phyloP scores from a whole-genome alignment of 2,113 vertebrate species.

The Lontra canadensis region DNA sequence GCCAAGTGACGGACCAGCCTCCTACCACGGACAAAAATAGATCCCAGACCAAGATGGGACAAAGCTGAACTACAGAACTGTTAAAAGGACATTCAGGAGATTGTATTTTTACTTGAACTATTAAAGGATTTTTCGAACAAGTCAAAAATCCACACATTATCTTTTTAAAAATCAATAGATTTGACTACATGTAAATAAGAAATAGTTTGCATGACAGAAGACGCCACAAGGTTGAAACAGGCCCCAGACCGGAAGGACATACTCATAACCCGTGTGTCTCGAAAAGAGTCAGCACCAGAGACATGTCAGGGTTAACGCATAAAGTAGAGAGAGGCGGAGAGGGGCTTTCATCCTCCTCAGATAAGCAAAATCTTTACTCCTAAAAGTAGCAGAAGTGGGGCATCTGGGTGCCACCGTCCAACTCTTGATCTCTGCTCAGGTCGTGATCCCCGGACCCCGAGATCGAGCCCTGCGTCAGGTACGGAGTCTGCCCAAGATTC shows the following conservation, averaged over 20 bases:
- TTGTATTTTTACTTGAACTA: neutral
- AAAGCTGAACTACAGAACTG: neutral
- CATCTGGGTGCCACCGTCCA: neutral
- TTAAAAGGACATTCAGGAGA: neutral
- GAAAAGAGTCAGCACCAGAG: neutral
- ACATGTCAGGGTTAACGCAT: fast-evolving
- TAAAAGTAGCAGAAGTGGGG: neutral
- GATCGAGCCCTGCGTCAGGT: neutral
- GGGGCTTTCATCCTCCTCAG: fast-evolving
- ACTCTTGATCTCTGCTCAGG: neutral
- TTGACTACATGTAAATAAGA: neutral
- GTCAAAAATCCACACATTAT: neutral
- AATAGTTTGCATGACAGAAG: neutral
- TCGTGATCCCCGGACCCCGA: neutral
- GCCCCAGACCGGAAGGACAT: neutral
- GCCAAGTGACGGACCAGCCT: neutral
- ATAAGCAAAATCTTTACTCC: neutral
- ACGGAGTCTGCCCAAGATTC: neutral
- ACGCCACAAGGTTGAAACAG: neutral
- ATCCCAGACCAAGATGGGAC: too few relatives aligned
- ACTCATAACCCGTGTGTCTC: fast-evolving
- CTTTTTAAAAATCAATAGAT: neutral
- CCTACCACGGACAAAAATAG: fast-evolving
- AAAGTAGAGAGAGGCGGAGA: neutral
- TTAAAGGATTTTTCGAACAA: neutral